Conservation (phyloP, 2,888 invertebrate genomes). For the Nephrocerus scutellatus region DNA sequence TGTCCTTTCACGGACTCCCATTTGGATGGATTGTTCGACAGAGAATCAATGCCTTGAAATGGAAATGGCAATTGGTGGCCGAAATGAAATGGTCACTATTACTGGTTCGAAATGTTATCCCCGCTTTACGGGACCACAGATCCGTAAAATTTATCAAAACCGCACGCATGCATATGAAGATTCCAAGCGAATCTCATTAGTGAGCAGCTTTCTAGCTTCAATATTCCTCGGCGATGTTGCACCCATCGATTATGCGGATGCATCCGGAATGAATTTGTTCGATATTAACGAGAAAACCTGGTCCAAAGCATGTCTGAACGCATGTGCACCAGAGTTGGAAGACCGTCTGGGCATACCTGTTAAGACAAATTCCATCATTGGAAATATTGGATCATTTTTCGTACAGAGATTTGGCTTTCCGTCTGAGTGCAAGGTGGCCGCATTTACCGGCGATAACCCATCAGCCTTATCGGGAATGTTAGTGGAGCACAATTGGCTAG, state of each 20-base stretch:
- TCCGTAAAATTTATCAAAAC: conserved; percentile 75
- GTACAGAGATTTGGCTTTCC: conserved; percentile 81
- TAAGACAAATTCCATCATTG: conserved; percentile 62
- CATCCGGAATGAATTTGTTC: conserved; percentile 93
- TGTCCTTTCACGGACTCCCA: conserved; percentile 71
- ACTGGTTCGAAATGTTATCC: conserved; percentile 48
- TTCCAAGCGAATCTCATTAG: conserved; percentile 81
- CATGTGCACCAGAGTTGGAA: conserved; percentile 67
- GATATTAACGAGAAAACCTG: conserved; percentile 73
- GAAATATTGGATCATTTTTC: conserved; percentile 69
- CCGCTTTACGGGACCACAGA: conserved; percentile 85
- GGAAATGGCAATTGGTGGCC: conserved; percentile 72
- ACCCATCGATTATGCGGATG: conserved; percentile 86
- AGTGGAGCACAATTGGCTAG: conserved; percentile 71
- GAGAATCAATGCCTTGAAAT: conserved; percentile 52
- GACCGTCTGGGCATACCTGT: conserved; percentile 70
- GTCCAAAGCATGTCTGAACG: conserved; percentile 67
- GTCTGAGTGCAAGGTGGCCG: conserved; percentile 69
- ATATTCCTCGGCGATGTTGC: conserved; percentile 82
- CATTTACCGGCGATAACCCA: conserved; percentile 95
- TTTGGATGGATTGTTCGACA: conserved; percentile 86
- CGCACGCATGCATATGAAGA: conserved; percentile 63
- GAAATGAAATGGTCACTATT: conserved; percentile 38
- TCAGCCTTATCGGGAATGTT: conserved; percentile 79
- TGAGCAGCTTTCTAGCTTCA: conserved; percentile 88